Evolutionary conservation across 2,113 vertebrate genomes (phyloP).

Genomic region (Mola mola): DNA sequence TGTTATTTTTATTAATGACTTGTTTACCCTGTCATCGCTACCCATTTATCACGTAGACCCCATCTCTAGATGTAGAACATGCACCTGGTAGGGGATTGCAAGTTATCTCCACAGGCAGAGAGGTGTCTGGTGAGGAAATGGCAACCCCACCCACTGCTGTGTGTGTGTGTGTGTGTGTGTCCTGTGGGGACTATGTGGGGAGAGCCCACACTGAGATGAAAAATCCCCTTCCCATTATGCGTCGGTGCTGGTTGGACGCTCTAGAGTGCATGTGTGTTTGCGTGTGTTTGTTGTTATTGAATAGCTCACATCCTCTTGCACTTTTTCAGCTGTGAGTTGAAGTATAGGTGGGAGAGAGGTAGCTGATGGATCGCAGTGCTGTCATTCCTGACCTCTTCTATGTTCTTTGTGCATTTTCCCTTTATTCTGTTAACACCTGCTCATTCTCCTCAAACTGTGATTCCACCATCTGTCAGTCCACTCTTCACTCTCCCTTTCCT

Average conservation of each 20-base stretch:
- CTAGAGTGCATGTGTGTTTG: not conserved
- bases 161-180: constrained; percentile 17
- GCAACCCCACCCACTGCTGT: constrained; percentile 40
- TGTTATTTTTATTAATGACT: constrained; percentile 51
- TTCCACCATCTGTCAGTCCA: not conserved
- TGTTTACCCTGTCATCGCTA: constrained; percentile 11
- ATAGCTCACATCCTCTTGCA: constrained; percentile 65
- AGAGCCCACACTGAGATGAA: constrained; percentile 64
- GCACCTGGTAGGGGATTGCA: constrained; percentile 57
- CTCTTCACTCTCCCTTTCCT: not conserved
- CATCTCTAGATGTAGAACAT: constrained; percentile 53
- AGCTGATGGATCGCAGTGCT: constrained; percentile 23
- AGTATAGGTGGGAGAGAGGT: constrained; percentile 18
- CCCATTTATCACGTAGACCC: constrained; percentile 57
- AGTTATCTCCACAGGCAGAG: constrained; percentile 42
- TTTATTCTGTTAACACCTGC: constrained; percentile 22
- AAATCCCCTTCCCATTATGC: constrained; percentile 40
- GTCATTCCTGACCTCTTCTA: constrained; percentile 32
- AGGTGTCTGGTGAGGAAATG: constrained; percentile 37
- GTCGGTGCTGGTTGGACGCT: constrained; percentile 1
- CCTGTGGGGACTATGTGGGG: constrained; percentile 47
- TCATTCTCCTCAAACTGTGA: constrained; percentile 4
- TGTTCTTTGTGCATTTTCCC: constrained; percentile 12
- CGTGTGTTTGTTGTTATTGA: constrained; percentile 45
- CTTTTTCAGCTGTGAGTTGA: constrained; percentile 24